Percentiles rank a stretch among this genome's conserved stretches.
Evolutionary conservation across 2,113 vertebrate species (phyloP).

Genomic region (Oncorhynchus keta): DNA sequence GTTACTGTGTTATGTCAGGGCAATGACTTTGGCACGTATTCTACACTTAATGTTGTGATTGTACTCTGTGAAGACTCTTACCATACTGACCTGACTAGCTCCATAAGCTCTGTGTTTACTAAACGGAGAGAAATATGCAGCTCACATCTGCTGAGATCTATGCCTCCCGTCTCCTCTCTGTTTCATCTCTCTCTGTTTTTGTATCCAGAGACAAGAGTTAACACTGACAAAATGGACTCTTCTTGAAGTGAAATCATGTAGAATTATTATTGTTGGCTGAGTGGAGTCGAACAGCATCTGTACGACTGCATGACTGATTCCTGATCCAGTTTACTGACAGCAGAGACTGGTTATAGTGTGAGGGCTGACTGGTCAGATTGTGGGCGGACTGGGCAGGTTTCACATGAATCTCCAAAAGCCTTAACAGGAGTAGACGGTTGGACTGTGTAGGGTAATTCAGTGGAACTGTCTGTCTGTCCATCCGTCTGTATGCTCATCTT

Average conservation of each 20-base stretch:
- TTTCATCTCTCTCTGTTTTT: too few species aligned
- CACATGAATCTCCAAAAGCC: too few species aligned
- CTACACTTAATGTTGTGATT: too few species aligned
- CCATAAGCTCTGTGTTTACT: background rate
- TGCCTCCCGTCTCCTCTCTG: background rate
- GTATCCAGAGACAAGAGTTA: background rate
- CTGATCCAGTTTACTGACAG: background rate
- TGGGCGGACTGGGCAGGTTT: too few species aligned
- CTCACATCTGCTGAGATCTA: background rate
- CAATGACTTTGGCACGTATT: too few species aligned
- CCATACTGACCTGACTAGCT: too few species aligned
- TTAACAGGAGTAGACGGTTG: too few species aligned
- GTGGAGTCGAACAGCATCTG: background rate
- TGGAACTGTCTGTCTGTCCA: background rate
- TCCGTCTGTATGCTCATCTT: slow-evolving; percentile 1
- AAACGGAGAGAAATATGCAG: background rate
- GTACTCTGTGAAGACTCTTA: too few species aligned
- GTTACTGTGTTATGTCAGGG: too few species aligned
- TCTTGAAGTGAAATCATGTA: background rate
- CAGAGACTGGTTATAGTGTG: too few species aligned
- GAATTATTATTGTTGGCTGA: background rate
- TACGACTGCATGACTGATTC: background rate
- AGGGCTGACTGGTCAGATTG: too few species aligned
- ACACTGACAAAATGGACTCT: background rate
- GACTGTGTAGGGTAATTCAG: background rate